Evolutionary conservation across 2,888 invertebrate genomes (phyloP), one percentile per base, ranked within the genome.

Genomic region (Baccha elongata): DNA sequence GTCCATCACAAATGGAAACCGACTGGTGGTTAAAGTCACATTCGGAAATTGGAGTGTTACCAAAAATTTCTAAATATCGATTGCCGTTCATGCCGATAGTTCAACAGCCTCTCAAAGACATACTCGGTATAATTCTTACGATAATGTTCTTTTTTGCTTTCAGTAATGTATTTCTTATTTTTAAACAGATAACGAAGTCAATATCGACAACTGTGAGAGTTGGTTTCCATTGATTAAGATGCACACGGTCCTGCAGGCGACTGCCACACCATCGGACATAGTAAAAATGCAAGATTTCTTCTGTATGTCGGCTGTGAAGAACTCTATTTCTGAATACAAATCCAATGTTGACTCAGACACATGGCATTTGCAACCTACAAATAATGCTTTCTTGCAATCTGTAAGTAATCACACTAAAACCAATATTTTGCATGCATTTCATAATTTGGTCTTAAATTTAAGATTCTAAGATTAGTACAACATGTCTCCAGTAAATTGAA

Each of bases 201-300:
- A 87, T 79, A 88, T 91, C n/a, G 90, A 89, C 48, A 90, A 89
- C 67, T 91, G 90, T 35, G 88, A 89, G 62, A 89, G 88, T 64
- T 91, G 91, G 90, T 90, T 90, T 75, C 90, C 91, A 1, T 86
- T 91, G 13, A 90, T 91, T 55, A 87, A 90, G 64, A 87, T 90
- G 87, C 88, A 89, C 72, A 88, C 88, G 6, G 84, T 87, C 4
- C 85, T 91, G 0, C 88, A 89, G 50, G 87, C 88, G 5, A 60
- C 64, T 26, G 71, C 62, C 6, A 74, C 84, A 29, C 87, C 88
- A 11, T 86, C 85, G 26, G 88, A 90, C 44, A 86, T 88, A 6
- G 72, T 87, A 0, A 87, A 88, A 67, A 87, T 87, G 76, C 88
- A 89, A 46, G 91, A 91, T 29, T 88, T 89, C 65, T 89, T 90